Percentiles rank a stretch among this genome's conserved stretches.
phyloP scores from a whole-genome alignment of 2,888 invertebrate species.

The Palloptera scutellata region DNA sequence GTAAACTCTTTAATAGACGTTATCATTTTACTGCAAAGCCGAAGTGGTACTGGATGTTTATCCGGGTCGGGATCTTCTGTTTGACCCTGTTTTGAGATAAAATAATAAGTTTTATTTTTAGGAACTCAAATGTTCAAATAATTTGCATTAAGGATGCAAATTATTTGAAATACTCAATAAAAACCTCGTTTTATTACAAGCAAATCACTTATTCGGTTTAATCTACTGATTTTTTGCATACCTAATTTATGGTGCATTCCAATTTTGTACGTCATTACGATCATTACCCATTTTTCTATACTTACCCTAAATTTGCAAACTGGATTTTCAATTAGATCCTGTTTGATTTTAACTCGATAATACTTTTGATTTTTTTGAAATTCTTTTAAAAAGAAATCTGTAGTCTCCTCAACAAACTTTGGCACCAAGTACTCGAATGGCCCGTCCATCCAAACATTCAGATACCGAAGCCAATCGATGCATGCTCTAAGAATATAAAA shows the following conservation, averaged over 20 bases:
- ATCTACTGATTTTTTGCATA: no score
- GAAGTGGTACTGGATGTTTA: conserved; percentile 83
- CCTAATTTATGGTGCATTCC: no score
- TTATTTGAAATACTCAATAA: no score
- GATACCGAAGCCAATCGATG: conserved; percentile 80
- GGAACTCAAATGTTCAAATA: no score
- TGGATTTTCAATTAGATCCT: conserved; percentile 74
- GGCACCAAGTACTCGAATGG: conserved; percentile 87
- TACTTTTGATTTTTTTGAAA: conserved; percentile 81
- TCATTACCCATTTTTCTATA: conserved; percentile 43
- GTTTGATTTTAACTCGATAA: conserved; percentile 79
- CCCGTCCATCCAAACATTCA: conserved; percentile 91
- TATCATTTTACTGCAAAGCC: conserved; percentile 73
- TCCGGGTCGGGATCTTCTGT: conserved; percentile 80
- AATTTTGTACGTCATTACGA: no score
- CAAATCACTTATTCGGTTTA: no score
- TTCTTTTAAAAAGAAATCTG: conserved; percentile 82
- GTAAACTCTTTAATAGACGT: conserved; percentile 75
- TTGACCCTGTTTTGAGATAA: conserved; percentile 61
- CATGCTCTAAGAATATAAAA: conserved; percentile 62
- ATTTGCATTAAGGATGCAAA: no score
- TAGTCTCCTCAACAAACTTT: conserved; percentile 77
- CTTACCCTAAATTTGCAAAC: conserved; percentile 61
- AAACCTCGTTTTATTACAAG: no score
- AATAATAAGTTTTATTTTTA: neutral